A percentile compares a stretch with the other conserved stretches of the same genome.
phyloP scores from a whole-genome alignment of 2,113 vertebrate genomes.

The Actenoides lindsayi region DNA sequence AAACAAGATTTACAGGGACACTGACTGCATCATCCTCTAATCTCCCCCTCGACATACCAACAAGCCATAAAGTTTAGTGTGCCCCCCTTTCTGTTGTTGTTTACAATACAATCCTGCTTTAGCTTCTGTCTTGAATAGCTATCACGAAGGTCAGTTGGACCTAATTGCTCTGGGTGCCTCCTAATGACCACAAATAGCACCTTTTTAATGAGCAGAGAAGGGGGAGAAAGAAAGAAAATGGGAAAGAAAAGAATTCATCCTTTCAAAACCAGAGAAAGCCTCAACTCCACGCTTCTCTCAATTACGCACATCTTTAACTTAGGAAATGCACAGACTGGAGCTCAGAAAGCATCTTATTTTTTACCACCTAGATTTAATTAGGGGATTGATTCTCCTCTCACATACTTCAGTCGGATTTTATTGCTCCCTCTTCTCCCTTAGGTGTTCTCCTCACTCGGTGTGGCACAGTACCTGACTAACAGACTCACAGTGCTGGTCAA shows the following conservation, averaged over 20 bases:
- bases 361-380: not conserved
- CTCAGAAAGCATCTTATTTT: not conserved
- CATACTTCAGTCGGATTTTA: not conserved
- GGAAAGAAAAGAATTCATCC: slow-evolving; percentile 38
- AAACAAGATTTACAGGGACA: slow-evolving; percentile 62
- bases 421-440: not conserved
- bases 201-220: slow-evolving; percentile 63
- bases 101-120: slow-evolving; percentile 72
- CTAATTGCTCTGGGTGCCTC: slow-evolving; percentile 81
- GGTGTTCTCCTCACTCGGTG: not conserved
- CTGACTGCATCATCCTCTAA: slow-evolving; percentile 54
- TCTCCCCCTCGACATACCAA: slow-evolving; percentile 54
- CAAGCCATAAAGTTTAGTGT: slow-evolving; percentile 74
- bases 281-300: not conserved
- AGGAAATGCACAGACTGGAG: not conserved
- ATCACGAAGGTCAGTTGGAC: slow-evolving; percentile 78
- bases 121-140: slow-evolving; percentile 85
- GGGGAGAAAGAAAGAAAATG: slow-evolving; percentile 17
- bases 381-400: not conserved
- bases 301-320: slow-evolving; percentile 3
- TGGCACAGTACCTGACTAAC: not conserved
- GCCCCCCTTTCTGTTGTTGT: slow-evolving; percentile 65
- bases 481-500: not conserved
- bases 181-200: slow-evolving; percentile 79
- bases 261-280: slow-evolving; percentile 51